These are phyloP conservation scores for Deroplatys truncata DNA, from an alignment of 2,888 invertebrate species.

Conservation along the genomic window DNA sequence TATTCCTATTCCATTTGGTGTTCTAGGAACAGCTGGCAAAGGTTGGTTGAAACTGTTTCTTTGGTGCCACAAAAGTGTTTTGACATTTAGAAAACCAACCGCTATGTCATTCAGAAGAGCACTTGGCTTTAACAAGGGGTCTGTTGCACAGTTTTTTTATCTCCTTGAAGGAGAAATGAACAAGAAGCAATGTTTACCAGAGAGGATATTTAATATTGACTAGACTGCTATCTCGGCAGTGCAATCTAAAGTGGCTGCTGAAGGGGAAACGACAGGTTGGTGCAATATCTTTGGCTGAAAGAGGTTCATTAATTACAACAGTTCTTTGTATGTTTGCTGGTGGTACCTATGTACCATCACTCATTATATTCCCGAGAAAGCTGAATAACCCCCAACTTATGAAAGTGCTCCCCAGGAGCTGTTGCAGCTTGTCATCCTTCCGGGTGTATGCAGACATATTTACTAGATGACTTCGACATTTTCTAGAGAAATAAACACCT, in stretches of 20 bases:
- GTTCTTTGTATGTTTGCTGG: neutral
- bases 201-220: neutral
- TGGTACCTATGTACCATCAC: neutral
- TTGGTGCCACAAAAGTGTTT: no score
- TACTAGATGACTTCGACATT: no score
- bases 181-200: slow-evolving; percentile 9
- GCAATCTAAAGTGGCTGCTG: neutral
- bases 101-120: no score
- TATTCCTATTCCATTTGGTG: no score
- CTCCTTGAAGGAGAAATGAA: slow-evolving; percentile 32
- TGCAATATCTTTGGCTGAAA: neutral
- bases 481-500: no score
- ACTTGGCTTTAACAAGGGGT: slow-evolving; percentile 30
- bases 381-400: no score
- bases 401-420: no score
- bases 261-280: neutral
- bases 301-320: neutral
- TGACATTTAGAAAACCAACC: no score
- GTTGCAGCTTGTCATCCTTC: no score
- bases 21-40: no score
- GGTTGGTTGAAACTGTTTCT: no score
- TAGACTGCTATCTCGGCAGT: neutral
- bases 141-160: slow-evolving; percentile 29
- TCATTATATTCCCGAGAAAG: neutral
- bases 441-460: no score